Conservation (phyloP, 1,140 invertebrate genomes). For the Maniola jurtina region DNA sequence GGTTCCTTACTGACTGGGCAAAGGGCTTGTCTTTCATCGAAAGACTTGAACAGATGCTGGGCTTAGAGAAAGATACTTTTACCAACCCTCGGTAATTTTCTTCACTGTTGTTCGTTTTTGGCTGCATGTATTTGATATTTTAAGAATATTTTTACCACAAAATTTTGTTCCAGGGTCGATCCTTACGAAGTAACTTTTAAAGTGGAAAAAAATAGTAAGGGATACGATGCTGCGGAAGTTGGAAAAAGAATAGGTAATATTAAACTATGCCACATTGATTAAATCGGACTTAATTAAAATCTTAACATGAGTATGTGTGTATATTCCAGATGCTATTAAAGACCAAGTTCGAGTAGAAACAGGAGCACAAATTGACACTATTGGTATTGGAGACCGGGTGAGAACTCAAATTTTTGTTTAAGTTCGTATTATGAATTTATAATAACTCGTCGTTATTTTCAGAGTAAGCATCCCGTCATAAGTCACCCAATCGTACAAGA, state of each 20-base stretch:
- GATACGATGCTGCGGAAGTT: slow-evolving; percentile 85
- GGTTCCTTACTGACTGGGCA: slow-evolving; percentile 76
- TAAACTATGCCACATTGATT: too few relatives aligned
- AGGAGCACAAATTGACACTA: slow-evolving; percentile 83
- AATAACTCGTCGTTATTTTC: slow-evolving; percentile 24
- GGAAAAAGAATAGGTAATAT: slow-evolving; percentile 83
- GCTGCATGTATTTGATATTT: slow-evolving; percentile 7
- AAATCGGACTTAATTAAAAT: background rate
- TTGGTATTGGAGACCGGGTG: slow-evolving; percentile 91
- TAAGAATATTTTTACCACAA: slow-evolving; percentile 1
- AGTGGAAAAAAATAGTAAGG: slow-evolving; percentile 85
- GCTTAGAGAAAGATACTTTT: slow-evolving; percentile 78
- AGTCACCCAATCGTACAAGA: slow-evolving; percentile 42
- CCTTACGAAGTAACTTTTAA: slow-evolving; percentile 90
- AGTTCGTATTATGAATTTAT: background rate
- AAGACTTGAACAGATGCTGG: slow-evolving; percentile 81
- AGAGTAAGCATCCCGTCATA: slow-evolving; percentile 63
- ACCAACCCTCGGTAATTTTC: slow-evolving; percentile 65
- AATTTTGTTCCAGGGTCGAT: slow-evolving; percentile 81
- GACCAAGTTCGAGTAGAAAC: slow-evolving; percentile 79
- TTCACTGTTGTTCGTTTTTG: slow-evolving; percentile 8
- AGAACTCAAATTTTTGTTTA: slow-evolving; percentile 31
- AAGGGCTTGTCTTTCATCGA: slow-evolving; percentile 80
- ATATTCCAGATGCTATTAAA: slow-evolving; percentile 81
- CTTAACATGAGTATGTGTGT: background rate